Base-by-base conservation (phyloP, 1,140 invertebrate species). In the Rhagoletis zephyria region DNA sequence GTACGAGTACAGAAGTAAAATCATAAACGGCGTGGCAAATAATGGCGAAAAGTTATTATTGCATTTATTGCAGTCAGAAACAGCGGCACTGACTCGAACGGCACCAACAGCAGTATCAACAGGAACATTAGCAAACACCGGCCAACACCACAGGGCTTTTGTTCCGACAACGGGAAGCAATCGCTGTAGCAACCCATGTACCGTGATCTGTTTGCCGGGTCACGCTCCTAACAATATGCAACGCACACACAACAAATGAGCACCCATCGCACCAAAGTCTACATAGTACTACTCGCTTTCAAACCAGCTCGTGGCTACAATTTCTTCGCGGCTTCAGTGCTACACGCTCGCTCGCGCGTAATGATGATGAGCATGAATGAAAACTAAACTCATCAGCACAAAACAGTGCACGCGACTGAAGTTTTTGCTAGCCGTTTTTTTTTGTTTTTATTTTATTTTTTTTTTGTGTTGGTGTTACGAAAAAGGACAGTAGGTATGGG, bases 21-120 rank as follows among this genome's bases (percentile, higher is more conserved):
- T 81, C 48, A 56, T 81, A 81, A 81, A 56, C 74, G 74, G 74
- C 48, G 74, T 56, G 16, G 48, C 74, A 81, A 81, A 81, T 81
- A 81, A 81, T 81, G 74, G 74, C 48, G 19, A 81, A 81, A 81
- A 81, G 74, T 81, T 81, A 81, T 81, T 81, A 81, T 81, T 81
- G 48, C 74, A 81, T 81, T 81, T 81, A 81, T 81, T 81, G 56
- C 74, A 81, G 48, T n/a, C 48, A 56, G 74, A 5, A 56, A 16
- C 19, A 42, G 74, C 74, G 74, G 74, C 74, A 81, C 51, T 56
- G 51, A 10, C 51, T 56, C 74, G 74, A 12, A 7, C 7, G 16
- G 4, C 64, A 40, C 64, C 64, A 30, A 67, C 12, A 63, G 61
- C 16, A n/a, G 61, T 4, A 30, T 30, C 30, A 30, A 30, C 30